Evolutionary conservation across 2,797 vertebrate species (phyloP).

Genomic region (Premnoplex brunnescens): DNA sequence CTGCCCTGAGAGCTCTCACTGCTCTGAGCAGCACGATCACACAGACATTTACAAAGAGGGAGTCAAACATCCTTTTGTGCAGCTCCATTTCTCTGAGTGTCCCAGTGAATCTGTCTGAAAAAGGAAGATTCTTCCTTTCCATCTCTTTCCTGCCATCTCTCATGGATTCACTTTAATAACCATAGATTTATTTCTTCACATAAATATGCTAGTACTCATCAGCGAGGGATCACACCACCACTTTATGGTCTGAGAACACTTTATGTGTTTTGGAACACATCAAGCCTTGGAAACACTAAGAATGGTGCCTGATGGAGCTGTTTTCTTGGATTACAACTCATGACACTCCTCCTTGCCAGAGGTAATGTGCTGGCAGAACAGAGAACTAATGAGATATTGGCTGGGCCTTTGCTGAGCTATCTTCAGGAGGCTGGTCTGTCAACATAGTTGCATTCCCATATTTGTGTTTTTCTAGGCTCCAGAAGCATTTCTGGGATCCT

Average conservation of each 20-base stretch:
- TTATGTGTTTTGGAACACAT: not conserved
- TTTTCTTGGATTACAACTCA: not conserved
- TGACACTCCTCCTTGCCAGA: not conserved
- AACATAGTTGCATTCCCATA: not conserved
- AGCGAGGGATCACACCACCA: not conserved
- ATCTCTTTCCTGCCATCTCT: not conserved
- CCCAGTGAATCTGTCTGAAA: not conserved
- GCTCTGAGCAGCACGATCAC: not conserved
- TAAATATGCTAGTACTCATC: not conserved
- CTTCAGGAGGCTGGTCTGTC: not conserved
- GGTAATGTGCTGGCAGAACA: not conserved
- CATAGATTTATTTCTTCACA: not conserved
- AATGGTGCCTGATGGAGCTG: not conserved
- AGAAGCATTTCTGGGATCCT: not conserved
- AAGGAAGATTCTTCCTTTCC: not conserved
- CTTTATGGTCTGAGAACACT: not conserved
- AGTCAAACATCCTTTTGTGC: not conserved
- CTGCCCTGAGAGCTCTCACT: not conserved
- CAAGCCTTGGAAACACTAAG: not conserved
- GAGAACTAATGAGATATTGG: not conserved
- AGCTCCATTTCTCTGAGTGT: not conserved
- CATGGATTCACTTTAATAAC: not conserved
- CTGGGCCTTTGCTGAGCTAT: not conserved
- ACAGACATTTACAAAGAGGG: not conserved
- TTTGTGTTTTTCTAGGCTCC: not conserved